Conservation (phyloP, 1,140 invertebrate genomes). For the Bombus pyrosoma region DNA sequence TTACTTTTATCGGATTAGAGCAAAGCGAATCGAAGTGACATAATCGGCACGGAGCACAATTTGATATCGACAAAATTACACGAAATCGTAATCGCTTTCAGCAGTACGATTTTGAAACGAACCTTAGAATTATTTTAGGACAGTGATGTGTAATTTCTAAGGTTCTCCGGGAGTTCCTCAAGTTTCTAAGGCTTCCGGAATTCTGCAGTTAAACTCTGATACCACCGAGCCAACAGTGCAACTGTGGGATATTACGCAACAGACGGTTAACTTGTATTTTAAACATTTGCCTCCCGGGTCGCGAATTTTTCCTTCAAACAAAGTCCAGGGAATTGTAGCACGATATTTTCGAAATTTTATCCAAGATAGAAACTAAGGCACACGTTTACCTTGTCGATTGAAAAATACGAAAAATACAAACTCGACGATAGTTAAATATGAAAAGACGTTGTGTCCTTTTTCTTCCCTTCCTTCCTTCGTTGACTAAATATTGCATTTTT, state of each 20-base stretch:
- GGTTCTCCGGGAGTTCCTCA: neutral
- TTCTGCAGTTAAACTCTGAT: constrained; percentile 5
- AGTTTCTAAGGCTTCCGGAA: constrained; percentile 15
- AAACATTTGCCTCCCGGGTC: neutral
- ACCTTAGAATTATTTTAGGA: constrained; percentile 1
- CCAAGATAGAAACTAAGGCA: neutral
- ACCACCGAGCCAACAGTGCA: neutral
- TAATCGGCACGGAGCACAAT: neutral
- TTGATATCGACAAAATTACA: neutral
- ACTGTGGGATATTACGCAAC: neutral
- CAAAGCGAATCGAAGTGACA: neutral
- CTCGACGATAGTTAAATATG: neutral
- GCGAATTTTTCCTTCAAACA: neutral
- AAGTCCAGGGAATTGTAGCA: neutral
- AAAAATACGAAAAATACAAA: neutral
- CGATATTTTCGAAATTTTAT: neutral
- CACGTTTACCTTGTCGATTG: neutral
- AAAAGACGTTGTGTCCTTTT: neutral
- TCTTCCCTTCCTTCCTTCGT: neutral
- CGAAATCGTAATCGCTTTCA: neutral
- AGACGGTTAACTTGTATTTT: neutral
- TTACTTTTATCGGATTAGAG: neutral
- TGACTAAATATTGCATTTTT: too few relatives aligned
- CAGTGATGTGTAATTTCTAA: neutral
- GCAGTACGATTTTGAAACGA: neutral